Base-by-base conservation (phyloP, 2,888 invertebrate species). In the Nephrocerus scutellatus region DNA sequence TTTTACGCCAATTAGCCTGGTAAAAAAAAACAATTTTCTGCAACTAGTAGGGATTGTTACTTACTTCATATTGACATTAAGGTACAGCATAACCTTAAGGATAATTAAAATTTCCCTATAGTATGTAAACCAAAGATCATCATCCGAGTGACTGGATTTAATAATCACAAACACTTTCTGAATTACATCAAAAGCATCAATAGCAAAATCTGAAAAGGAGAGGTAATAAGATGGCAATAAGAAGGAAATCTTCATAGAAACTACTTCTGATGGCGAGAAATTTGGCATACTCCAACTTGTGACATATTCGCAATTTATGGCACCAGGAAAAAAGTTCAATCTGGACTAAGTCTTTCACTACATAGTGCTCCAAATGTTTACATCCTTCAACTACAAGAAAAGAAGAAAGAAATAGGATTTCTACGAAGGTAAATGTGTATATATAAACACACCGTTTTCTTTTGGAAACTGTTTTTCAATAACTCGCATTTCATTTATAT, bases 181-280 rank as follows among this genome's bases (percentile, higher is more conserved):
- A 21, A 57, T 38, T 18, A 53, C 42, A 26, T 48, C 34, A 31
- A 45, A 47, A 3, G 56, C 33, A 25, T 55, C 50, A 6, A 46
- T 34, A 2, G 51, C 40, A 31, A 55, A 56, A 18, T 55, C 56
- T 57, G 16, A 23, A 45, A 39, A 12, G 25, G 13, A 10, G 10
- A 22, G 10, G 10, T 22, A 22, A 22, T 22, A 7, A 22, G 7
- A n/a, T n/a, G n/a, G n/a, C n/a, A 22, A 7, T 10, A 20, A 25
- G 2, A 30, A 31, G n/a, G 26, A 14, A 36, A 21, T 15, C 16
- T 30, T 26, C 19, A 9, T 18, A 24, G n/a, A 9, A 18, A 22
- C 30, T 22, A 57, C 57, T 56, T 33, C 52, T 52, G 2, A 40
- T 18, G 9, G 53, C 53, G 14, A 56, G 36, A 28, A 50, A 56